A percentile compares a stretch with the other conserved stretches of the same genome.
Conservation (phyloP, 2,113 vertebrate species). For the Diglossa brunneiventris region DNA sequence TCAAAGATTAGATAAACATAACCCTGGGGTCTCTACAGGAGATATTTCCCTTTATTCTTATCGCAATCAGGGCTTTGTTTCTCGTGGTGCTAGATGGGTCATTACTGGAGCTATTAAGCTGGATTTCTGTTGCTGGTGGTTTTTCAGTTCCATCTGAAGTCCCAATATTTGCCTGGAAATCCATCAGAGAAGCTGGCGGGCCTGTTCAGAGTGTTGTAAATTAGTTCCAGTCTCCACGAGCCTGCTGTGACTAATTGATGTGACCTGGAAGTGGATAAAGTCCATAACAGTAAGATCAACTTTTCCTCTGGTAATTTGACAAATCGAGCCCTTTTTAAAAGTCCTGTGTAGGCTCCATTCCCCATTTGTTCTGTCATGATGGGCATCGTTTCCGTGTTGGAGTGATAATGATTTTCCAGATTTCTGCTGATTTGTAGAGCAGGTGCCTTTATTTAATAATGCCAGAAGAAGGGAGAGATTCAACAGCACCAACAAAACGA, state of each 20-base stretch:
- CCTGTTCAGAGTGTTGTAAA: conserved; percentile 5
- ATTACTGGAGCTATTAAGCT: neutral
- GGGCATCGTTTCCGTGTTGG: neutral
- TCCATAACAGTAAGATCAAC: conserved; percentile 33
- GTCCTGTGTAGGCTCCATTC: neutral
- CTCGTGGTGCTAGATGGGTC: neutral
- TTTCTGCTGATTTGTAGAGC: conserved; percentile 41
- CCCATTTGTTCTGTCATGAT: neutral
- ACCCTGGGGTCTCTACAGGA: neutral
- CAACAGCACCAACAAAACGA: neutral
- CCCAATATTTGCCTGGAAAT: neutral
- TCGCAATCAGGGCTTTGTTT: neutral
- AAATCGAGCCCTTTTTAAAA: conserved; percentile 4
- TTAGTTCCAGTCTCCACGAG: conserved; percentile 65
- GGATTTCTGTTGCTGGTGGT: neutral
- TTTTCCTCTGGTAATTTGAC: conserved; percentile 60
- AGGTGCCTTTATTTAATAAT: conserved; percentile 49
- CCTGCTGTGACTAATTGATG: conserved; percentile 58
- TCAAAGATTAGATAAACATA: neutral
- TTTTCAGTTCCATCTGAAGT: neutral
- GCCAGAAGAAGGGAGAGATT: neutral
- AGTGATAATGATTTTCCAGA: conserved; percentile 41
- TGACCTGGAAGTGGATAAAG: conserved; percentile 68
- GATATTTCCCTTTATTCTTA: neutral
- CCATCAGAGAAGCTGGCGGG: neutral